phyloP scores from a whole-genome alignment of 2,113 vertebrate genomes.

The Cyanoliseus patagonus region DNA sequence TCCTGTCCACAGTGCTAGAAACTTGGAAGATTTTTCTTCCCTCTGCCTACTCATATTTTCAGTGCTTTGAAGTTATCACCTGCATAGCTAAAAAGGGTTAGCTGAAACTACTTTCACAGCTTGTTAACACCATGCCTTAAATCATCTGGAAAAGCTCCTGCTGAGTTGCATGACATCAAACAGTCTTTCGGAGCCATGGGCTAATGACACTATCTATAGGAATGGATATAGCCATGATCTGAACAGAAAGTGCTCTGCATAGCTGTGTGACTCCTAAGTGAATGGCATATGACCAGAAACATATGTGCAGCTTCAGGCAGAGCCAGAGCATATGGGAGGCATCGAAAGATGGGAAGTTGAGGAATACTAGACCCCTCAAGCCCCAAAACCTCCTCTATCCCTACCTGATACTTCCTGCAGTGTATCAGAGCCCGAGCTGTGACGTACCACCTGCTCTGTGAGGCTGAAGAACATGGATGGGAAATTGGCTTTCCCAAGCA shows the following conservation, averaged over 20 bases:
- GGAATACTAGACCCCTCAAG: background rate
- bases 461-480: background rate
- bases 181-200: background rate
- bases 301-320: background rate
- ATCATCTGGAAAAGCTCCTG: constrained; percentile 56
- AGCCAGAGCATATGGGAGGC: background rate
- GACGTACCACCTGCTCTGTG: accelerated
- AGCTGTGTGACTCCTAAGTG: background rate
- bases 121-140: constrained; percentile 55
- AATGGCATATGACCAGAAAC: background rate
- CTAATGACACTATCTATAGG: constrained; percentile 2
- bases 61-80: constrained; percentile 55
- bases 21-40: constrained; percentile 19
- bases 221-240: background rate
- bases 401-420: background rate
- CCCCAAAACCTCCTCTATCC: background rate
- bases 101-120: constrained; percentile 48
- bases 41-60: background rate
- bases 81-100: constrained; percentile 27
- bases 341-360: background rate
- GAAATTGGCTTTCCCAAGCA: background rate
- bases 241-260: background rate
- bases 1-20: background rate
- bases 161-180: constrained; percentile 48
- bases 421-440: background rate